Evolutionary conservation across 2,888 invertebrate species (phyloP).

Genomic region (Isotomurus palustris): DNA sequence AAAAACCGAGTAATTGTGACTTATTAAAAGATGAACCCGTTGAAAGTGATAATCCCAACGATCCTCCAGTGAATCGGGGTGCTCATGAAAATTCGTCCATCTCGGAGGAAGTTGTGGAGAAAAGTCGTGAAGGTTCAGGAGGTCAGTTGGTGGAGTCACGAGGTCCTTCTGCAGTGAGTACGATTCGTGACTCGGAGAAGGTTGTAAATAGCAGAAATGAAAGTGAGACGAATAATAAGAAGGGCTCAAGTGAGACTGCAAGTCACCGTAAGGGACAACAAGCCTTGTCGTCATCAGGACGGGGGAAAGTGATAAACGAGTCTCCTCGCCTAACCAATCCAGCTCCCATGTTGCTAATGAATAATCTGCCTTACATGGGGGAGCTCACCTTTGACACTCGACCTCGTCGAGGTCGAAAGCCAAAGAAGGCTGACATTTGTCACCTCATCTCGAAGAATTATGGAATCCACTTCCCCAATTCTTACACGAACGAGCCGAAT

Average conservation of each 20-base stretch:
- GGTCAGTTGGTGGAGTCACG: not conserved
- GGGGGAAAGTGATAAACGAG: too few species aligned
- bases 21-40: too few species aligned
- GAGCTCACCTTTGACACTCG: slow-evolving; percentile 82
- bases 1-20: too few species aligned
- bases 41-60: too few species aligned
- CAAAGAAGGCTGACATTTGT: slow-evolving; percentile 87
- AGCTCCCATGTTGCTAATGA: slow-evolving; percentile 43
- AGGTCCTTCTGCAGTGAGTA: not conserved
- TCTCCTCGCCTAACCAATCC: slow-evolving; percentile 13
- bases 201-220: not conserved
- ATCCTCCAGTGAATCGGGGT: too few species aligned
- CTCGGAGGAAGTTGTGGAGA: too few species aligned
- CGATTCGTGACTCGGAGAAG: not conserved
- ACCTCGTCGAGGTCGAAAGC: slow-evolving; percentile 78
- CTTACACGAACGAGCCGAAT: slow-evolving; percentile 36
- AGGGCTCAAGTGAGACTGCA: too few species aligned
- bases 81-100: too few species aligned
- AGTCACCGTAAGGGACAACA: too few species aligned
- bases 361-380: slow-evolving; percentile 80
- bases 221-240: not conserved
- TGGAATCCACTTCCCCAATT: slow-evolving; percentile 55
- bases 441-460: slow-evolving; percentile 88
- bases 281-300: not conserved
- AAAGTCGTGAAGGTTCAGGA: too few species aligned